Base-by-base conservation (phyloP, 2,888 invertebrate genomes). In the Matsumyia berberina region DNA sequence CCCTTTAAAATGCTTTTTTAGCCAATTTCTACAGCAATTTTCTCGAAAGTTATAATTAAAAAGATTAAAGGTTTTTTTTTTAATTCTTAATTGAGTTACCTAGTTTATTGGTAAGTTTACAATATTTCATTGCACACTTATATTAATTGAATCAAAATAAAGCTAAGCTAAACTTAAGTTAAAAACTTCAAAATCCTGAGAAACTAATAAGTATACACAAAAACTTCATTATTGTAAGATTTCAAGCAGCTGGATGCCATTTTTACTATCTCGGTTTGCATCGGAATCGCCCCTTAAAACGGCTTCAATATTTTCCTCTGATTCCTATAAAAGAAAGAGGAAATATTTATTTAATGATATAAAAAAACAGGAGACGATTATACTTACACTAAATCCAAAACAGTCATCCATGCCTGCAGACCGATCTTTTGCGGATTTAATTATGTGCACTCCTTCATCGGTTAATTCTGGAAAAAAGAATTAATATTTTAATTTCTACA, bases 301-400 rank as follows among this genome's bases (percentile, higher is more conserved):
- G 5, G 15, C 7, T 8, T 73, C 53, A 31, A 62, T 44, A 12
- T 62, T 62, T 5, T 62, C 73, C 9, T 62, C 62, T 0, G 53
- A 62, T 55, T 53, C 62, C 62, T 62, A n/a, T 1, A 72, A 51
- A 8, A 49, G 42, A 31, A 24, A 24, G 6, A 24, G n/a, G n/a
- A n/a, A 49, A 15, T 11, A 12, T 5, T 4, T 44, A 11, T 33
- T 46, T 49, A n/a, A 33, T 12, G 11, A 1, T 19, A 33, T 19
- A 4, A 3, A 49, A 31, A 39, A 37, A 5, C 4, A 2, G 1
- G 24, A 9, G 12, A 35, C 1, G 9, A 1, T 35, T 58, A 29
- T 39, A 60, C 88, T 79, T 33, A 90, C 89, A 87, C 88, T 89
- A 79, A 91, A 91, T 5, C 91, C 91, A 86, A 91, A 91, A 69